Evolutionary conservation across 2,113 vertebrate genomes (phyloP).

Genomic region (Elephas maximus): DNA sequence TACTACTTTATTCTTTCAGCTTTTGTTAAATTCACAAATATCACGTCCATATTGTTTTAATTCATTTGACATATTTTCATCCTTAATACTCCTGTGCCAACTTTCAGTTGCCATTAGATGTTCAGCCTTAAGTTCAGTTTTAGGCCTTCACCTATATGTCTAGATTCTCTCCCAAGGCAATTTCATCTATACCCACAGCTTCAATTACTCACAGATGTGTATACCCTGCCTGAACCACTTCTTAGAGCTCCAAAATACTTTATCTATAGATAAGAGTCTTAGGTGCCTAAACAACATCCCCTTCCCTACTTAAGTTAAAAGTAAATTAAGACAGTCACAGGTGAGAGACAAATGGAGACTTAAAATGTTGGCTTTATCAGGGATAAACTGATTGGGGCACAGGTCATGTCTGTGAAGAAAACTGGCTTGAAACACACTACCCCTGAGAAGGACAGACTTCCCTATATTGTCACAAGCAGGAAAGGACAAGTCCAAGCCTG

Average conservation of each 20-base stretch:
- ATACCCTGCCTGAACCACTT: background rate
- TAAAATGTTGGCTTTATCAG: background rate
- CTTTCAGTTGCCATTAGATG: background rate
- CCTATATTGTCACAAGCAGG: background rate
- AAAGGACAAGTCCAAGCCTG: background rate
- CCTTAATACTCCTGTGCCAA: background rate
- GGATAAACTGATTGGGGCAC: background rate
- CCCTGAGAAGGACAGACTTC: background rate
- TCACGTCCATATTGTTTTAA: background rate
- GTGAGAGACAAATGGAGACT: background rate
- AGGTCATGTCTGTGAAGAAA: background rate
- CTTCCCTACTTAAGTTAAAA: slow-evolving; percentile 22
- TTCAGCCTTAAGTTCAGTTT: background rate
- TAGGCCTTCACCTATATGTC: background rate
- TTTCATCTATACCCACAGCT: background rate
- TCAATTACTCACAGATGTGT: background rate
- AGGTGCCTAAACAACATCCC: slow-evolving; percentile 7
- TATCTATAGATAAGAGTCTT: background rate
- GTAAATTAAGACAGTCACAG: slow-evolving; percentile 11
- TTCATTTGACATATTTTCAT: background rate
- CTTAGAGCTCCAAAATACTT: background rate
- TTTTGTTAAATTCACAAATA: background rate
- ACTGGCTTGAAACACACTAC: background rate
- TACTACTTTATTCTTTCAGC: background rate
- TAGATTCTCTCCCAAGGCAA: background rate